Percentiles rank a stretch among this genome's conserved stretches.
Conservation (phyloP, 1,140 invertebrate species). For the Solenopsis fugax region DNA sequence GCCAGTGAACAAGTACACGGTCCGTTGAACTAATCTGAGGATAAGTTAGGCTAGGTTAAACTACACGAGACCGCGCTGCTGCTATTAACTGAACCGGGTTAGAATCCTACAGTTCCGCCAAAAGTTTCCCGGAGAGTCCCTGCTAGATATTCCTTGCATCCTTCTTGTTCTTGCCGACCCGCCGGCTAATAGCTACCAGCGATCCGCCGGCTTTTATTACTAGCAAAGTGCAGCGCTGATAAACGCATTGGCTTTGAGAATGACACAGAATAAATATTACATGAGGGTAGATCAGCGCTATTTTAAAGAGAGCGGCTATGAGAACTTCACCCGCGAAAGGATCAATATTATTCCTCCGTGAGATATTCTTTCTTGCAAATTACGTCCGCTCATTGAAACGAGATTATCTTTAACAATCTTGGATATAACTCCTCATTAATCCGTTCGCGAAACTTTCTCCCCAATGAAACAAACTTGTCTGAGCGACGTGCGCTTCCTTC, state of each 20-base stretch:
- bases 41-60: conserved; percentile 78
- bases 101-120: conserved; percentile 69
- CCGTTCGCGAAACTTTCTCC: conserved; percentile 46
- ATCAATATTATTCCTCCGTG: conserved; percentile 19
- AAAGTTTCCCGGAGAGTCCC: conserved; percentile 71
- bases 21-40: conserved; percentile 79
- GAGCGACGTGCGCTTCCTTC: conserved; percentile 46
- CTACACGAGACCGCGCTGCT: conserved; percentile 72
- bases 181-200: conserved; percentile 13
- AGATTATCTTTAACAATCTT: conserved; percentile 26
- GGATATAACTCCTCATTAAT: conserved; percentile 41
- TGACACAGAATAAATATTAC: neutral
- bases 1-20: conserved; percentile 71
- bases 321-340: neutral
- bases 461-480: conserved; percentile 50
- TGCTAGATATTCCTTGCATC: conserved; percentile 61
- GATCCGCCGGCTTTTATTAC: conserved; percentile 12
- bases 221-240: neutral
- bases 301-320: neutral
- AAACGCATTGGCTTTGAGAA: neutral
- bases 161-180: neutral
- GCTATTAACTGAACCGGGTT: conserved; percentile 77
- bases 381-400: conserved; percentile 25
- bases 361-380: conserved; percentile 10
- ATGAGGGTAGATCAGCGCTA: neutral